Base-by-base conservation (phyloP, 2,797 vertebrate genomes). In the Megaceryle alcyon region DNA sequence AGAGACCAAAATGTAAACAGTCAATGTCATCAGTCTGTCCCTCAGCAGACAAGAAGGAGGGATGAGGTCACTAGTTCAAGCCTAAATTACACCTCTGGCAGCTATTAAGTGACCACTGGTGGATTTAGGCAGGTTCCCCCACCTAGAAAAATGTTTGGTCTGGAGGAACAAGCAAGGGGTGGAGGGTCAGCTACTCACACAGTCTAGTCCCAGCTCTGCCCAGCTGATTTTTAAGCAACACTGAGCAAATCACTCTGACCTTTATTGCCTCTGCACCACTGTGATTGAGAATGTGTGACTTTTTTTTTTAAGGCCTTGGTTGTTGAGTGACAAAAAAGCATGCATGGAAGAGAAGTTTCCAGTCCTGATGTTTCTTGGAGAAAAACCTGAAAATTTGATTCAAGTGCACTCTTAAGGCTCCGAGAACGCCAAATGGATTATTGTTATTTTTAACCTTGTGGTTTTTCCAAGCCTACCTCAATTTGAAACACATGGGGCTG, bases 391-490 rank as follows among this genome's bases (percentile, higher is more conserved):
- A 95, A 88, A 60, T 88, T 82, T 84, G 48, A 88, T 84, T 93
- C 44, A 88, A 94, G 66, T 51, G 70, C 21, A 49, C 64, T 90
- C 70, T 73, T 60, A 82, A 75, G 76, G 71, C 44, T 68, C 73
- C 49, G 53, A 88, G 61, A 88, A 86, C 29, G 66, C 63, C 85
- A 94, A 78, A 90, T 10, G 61, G 64, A 77, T 92, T 79, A 82
- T 15, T 87, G 78, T 86, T 96, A 82, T 90, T 94, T 96, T 94
- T 94, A 96, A 93, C 76, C 66, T 86, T 18, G 68, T 59, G 83
- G 80, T 88, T 94, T 91, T 88, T 90, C 44, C 3, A 5, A 90
- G 80, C 39, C 66, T 88, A 79, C 75, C 94, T 95, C 71, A 53
- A 85, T 92, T 84, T 70, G 85, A 88, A 94, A 94, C 2, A 7